phyloP scores from a whole-genome alignment of 1,140 invertebrate genomes.

The Drosophila tani region DNA sequence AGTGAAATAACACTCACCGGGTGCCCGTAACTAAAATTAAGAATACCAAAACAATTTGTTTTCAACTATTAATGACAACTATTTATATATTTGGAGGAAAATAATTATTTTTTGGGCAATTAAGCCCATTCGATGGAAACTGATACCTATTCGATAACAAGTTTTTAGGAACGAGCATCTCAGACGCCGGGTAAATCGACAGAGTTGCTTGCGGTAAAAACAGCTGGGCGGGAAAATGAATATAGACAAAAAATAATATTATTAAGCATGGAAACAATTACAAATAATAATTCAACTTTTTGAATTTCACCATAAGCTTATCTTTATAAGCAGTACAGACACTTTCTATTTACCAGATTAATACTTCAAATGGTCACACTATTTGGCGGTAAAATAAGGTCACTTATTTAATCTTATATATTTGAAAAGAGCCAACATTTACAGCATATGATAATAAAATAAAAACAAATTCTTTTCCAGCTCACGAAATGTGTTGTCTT shows the following conservation, averaged over 20 bases:
- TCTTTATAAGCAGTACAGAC: not conserved
- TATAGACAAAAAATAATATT: not conserved
- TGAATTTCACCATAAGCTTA: not conserved
- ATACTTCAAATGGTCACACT: not conserved
- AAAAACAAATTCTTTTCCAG: too few species aligned
- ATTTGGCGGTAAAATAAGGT: not conserved
- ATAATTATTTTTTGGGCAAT: too few species aligned
- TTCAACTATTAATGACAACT: accelerated
- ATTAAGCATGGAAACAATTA: too few species aligned
- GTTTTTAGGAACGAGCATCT: not conserved
- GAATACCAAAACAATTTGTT: not conserved
- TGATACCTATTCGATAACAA: not conserved
- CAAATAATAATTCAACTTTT: too few species aligned
- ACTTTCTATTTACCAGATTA: not conserved
- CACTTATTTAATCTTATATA: too few species aligned
- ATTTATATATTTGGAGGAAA: not conserved
- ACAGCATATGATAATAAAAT: too few species aligned
- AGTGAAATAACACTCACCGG: not conserved
- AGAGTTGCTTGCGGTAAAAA: not conserved
- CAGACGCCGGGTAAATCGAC: not conserved
- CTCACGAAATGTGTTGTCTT: too few species aligned
- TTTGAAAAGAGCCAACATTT: too few species aligned
- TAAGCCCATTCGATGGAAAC: not conserved
- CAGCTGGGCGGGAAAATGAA: not conserved
- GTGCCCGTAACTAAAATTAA: too few species aligned